Evolutionary conservation across 2,797 vertebrate species (phyloP).

Genomic region (Numenius phaeopus): DNA sequence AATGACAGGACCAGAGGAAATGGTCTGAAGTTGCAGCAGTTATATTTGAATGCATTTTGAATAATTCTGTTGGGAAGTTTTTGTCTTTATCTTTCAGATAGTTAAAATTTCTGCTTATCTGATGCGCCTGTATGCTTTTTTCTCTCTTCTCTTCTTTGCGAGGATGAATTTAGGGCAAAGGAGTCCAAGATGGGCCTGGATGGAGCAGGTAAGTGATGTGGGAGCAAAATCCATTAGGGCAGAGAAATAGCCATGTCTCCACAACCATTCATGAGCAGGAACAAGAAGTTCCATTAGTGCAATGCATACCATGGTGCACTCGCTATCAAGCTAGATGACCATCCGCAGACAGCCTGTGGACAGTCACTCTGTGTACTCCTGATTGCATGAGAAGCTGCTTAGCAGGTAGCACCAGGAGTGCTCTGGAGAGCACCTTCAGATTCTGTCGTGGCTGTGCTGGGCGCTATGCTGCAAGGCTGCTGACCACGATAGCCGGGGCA

Average conservation of each 20-base stretch:
- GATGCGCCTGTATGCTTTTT: not conserved
- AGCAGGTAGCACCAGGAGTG: not conserved
- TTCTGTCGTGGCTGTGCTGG: rapidly evolving
- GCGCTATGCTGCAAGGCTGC: not conserved
- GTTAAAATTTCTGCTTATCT: not conserved
- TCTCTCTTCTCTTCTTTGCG: not conserved
- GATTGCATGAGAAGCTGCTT: not conserved
- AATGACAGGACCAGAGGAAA: too few species aligned
- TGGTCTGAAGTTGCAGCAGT: too few species aligned
- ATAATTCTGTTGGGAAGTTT: not conserved
- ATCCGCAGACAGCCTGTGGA: not conserved
- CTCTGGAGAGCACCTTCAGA: not conserved
- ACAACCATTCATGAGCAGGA: not conserved
- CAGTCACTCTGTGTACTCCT: not conserved
- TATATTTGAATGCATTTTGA: too few species aligned
- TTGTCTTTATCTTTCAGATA: not conserved
- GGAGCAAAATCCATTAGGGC: not conserved
- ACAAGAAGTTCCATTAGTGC: not conserved
- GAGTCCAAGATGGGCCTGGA: not conserved
- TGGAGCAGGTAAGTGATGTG: not conserved
- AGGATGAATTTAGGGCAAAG: not conserved
- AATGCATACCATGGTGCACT: rapidly evolving
- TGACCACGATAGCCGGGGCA: not conserved
- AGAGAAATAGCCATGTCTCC: not conserved
- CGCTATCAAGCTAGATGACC: not conserved